These are phyloP conservation scores for Lithobates pipiens DNA, from an alignment of 2,797 vertebrate species.

Conservation along the genomic window DNA sequence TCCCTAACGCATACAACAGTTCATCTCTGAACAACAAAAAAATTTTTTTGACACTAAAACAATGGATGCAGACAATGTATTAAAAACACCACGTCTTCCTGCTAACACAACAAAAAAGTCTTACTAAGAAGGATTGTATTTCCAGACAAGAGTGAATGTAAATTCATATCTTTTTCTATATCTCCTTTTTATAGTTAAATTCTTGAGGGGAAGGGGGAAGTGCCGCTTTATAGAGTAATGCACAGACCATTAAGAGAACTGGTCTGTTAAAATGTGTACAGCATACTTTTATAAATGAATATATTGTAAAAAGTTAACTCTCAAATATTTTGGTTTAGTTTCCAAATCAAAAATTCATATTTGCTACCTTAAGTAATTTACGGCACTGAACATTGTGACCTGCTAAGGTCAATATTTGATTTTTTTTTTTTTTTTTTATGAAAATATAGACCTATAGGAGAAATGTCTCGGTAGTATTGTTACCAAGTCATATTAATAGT, in stretches of 20 bases:
- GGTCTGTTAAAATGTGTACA: constrained; percentile 66
- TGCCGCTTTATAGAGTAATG: constrained; percentile 62
- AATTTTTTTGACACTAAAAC: constrained; percentile 2
- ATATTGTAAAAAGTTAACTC: constrained; percentile 58
- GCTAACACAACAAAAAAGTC: constrained; percentile 73
- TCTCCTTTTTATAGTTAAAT: constrained; percentile 71
- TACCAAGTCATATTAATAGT: constrained; percentile 79
- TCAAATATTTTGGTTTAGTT: constrained; percentile 69
- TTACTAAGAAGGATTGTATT: constrained; percentile 87
- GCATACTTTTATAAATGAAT: constrained; percentile 73
- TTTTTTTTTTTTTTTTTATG: constrained; percentile 54
- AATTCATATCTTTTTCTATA: constrained; percentile 70
- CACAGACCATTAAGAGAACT: constrained; percentile 63
- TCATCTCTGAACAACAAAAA: background rate
- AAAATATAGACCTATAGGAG: constrained; percentile 72
- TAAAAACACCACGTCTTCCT: constrained; percentile 74
- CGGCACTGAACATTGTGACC: constrained; percentile 84
- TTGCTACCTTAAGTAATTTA: constrained; percentile 71
- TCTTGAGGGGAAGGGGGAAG: constrained; percentile 61
- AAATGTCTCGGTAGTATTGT: constrained; percentile 77
- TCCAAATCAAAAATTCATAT: constrained; percentile 71
- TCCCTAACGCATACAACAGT: background rate
- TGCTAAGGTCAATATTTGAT: constrained; percentile 74
- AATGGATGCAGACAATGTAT: constrained; percentile 28
- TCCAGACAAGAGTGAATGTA: constrained; percentile 97